phyloP scores from a whole-genome alignment of 92 coral and sea anemone genomes.

The Nematostella vectensis region DNA sequence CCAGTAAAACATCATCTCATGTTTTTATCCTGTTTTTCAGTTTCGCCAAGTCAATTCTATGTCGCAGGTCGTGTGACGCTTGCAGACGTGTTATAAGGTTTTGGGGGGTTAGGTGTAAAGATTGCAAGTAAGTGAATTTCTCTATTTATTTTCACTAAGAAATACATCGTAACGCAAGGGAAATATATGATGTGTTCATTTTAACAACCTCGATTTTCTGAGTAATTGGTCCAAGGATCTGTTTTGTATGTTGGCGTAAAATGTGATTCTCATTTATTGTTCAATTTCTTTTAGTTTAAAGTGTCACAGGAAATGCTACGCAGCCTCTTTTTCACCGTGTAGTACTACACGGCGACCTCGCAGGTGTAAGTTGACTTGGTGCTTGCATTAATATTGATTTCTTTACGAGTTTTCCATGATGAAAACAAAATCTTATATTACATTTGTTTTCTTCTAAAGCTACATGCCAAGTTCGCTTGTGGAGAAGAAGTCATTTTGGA shows the following conservation, averaged over 20 bases:
- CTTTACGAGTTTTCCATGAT: conserved; percentile 1
- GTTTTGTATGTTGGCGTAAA: no score
- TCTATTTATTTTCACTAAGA: background rate
- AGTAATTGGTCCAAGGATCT: no score
- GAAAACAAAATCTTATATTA: no score
- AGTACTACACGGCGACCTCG: conserved; percentile 33
- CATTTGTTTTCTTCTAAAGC: no score
- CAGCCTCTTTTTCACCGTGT: conserved; percentile 5
- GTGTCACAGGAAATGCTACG: conserved; percentile 84
- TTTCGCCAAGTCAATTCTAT: conserved; percentile 66
- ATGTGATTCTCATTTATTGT: no score
- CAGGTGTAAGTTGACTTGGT: no score
- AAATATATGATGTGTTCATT: no score
- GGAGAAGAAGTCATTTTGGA: no score
- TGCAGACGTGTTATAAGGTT: conserved; percentile 74
- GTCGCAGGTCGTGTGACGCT: conserved; percentile 68
- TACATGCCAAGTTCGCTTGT: no score
- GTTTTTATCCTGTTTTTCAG: conserved; percentile 32
- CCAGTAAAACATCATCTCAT: no score
- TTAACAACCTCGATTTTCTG: no score
- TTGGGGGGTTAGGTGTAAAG: conserved; percentile 80
- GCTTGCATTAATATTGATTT: background rate
- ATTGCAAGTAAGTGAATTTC: conserved; percentile 69
- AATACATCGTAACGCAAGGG: background rate
- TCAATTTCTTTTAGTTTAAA: conserved; percentile 49